Percentiles rank a stretch among this genome's conserved stretches.
Evolutionary conservation across 2,888 invertebrate genomes (phyloP).

Genomic region (Zelleria hepariella): DNA sequence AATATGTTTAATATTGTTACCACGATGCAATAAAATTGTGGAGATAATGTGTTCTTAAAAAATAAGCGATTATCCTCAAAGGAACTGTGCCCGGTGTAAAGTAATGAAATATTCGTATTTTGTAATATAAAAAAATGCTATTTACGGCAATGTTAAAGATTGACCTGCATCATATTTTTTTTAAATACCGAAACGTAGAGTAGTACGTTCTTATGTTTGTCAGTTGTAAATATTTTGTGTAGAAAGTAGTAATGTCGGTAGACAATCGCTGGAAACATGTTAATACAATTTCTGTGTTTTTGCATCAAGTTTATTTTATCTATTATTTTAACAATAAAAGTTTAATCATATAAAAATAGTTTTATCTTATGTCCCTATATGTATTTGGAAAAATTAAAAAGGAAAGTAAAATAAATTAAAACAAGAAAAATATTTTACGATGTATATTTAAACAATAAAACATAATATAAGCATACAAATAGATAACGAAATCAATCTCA

Average conservation of each 20-base stretch:
- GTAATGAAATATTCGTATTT: slow-evolving; percentile 21
- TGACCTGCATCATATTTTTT: slow-evolving; percentile 52
- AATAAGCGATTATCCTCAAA: slow-evolving; percentile 36
- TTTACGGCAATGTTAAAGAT: slow-evolving; percentile 47
- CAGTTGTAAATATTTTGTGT: slow-evolving; percentile 66
- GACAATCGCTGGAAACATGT: slow-evolving; percentile 51
- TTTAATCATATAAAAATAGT: slow-evolving; percentile 39
- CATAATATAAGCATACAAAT: not conserved
- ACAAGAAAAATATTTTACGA: slow-evolving; percentile 12
- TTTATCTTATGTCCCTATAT: slow-evolving; percentile 20
- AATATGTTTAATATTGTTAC: slow-evolving; percentile 53
- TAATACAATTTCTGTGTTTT: slow-evolving; percentile 65
- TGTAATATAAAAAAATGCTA: slow-evolving; percentile 7
- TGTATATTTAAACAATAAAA: slow-evolving; percentile 4
- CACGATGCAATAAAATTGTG: slow-evolving; percentile 35
- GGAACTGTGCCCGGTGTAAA: slow-evolving; percentile 36
- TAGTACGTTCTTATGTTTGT: slow-evolving; percentile 56
- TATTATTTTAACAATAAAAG: slow-evolving; percentile 70
- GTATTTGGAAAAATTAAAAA: slow-evolving; percentile 13
- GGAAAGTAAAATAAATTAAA: slow-evolving; percentile 12
- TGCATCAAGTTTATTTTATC: slow-evolving; percentile 70
- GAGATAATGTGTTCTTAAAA: slow-evolving; percentile 39
- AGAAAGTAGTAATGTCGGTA: slow-evolving; percentile 31
- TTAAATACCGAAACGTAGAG: slow-evolving; percentile 24
- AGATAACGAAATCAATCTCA: not conserved